These are phyloP conservation scores for Tipula vernalis DNA, from an alignment of 2,888 invertebrate genomes.

Conservation along the genomic window DNA sequence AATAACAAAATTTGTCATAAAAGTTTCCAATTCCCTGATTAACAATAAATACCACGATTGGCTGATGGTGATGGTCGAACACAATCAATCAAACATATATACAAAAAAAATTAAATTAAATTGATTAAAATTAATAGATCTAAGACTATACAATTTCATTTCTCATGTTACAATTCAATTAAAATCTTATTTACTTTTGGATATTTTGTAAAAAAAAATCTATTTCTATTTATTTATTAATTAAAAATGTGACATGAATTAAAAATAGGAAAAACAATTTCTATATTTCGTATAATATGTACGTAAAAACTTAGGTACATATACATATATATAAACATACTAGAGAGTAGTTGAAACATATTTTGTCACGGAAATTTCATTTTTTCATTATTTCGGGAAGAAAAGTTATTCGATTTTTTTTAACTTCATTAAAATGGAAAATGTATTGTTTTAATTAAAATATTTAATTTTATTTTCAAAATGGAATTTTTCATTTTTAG, in stretches of 20 bases:
- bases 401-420: background rate
- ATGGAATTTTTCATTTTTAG: background rate
- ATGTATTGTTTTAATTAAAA: background rate
- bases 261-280: background rate
- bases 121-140: background rate
- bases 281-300: background rate
- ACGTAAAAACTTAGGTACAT: background rate
- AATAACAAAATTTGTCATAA: background rate
- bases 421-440: background rate
- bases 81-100: background rate
- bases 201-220: background rate
- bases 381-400: background rate
- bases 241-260: background rate
- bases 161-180: background rate
- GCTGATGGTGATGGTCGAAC: background rate
- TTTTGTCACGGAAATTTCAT: background rate
- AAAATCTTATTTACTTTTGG: background rate
- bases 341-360: background rate
- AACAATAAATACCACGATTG: background rate
- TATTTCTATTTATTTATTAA: background rate
- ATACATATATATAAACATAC: background rate
- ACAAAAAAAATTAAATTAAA: background rate
- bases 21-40: background rate
- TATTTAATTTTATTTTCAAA: background rate
- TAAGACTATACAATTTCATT: background rate